A percentile compares a stretch with the other conserved stretches of the same genome.
Evolutionary conservation across 1,140 invertebrate genomes (phyloP).

Genomic region (Zaprionus camerounensis): DNA sequence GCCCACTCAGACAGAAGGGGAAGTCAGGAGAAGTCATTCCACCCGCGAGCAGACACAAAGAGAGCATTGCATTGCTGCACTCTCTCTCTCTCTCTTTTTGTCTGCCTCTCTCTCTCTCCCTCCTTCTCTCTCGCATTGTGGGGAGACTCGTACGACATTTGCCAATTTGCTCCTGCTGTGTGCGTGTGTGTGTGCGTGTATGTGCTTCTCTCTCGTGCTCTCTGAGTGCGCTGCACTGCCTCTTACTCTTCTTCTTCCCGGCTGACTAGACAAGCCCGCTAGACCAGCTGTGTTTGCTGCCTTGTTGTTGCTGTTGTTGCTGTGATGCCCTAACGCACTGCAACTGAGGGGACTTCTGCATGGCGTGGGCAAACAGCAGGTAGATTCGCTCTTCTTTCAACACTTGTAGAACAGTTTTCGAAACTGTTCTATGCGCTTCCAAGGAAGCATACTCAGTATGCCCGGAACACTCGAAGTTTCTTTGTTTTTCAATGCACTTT

Average conservation of each 20-base stretch:
- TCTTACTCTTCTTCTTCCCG: conserved; percentile 18
- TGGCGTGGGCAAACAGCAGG: conserved; percentile 1
- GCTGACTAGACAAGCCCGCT: conserved; percentile 71
- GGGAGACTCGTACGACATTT: conserved; percentile 14
- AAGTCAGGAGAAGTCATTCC: conserved; percentile 42
- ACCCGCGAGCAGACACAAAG: conserved; percentile 39
- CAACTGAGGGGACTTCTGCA: background rate
- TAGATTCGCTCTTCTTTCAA: background rate
- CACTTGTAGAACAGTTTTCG: background rate
- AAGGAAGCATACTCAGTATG: no score
- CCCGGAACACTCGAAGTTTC: background rate
- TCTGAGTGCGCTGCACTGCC: conserved; percentile 19
- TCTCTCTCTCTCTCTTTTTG: conserved; percentile 1
- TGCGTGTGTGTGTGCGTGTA: background rate
- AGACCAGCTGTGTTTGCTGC: conserved; percentile 41
- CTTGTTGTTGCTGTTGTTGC: conserved; percentile 21
- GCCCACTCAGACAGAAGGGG: conserved; percentile 26
- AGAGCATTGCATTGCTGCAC: conserved; percentile 9
- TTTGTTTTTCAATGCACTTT: background rate
- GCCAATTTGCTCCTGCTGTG: conserved; percentile 18
- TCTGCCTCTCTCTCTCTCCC: conserved; percentile 12
- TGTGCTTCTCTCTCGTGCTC: background rate
- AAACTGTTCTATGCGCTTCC: conserved; percentile 2
- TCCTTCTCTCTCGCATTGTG: conserved; percentile 18
- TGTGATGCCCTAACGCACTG: conserved; percentile 12